A percentile compares a stretch with the other conserved stretches of the same genome.
phyloP scores from a whole-genome alignment of 2,113 vertebrate species.

The Dryoscopus gambensis region DNA sequence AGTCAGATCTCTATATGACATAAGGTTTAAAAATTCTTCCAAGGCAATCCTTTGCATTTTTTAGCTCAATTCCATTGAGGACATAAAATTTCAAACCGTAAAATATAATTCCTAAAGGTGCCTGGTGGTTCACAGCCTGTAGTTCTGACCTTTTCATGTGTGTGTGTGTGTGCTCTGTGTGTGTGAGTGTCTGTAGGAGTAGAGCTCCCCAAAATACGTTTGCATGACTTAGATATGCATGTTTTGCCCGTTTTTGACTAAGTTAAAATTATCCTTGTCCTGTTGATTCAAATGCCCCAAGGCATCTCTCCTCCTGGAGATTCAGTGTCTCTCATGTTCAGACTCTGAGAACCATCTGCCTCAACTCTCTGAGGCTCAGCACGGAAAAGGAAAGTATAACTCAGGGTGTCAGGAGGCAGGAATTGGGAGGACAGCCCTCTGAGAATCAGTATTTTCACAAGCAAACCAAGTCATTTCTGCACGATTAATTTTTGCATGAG shows the following conservation, averaged over 20 bases:
- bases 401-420: background rate
- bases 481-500: background rate
- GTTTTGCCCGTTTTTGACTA: background rate
- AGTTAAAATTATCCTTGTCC: background rate
- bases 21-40: background rate
- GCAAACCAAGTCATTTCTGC: background rate
- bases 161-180: background rate
- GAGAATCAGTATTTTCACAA: background rate
- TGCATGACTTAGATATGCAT: fast-evolving
- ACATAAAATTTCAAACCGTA: background rate
- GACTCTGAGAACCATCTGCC: background rate
- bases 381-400: background rate
- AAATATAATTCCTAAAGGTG: background rate
- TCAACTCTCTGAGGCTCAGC: background rate
- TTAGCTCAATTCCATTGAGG: background rate
- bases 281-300: background rate
- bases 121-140: background rate
- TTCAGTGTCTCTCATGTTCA: background rate
- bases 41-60: background rate
- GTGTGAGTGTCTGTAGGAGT: too few species aligned
- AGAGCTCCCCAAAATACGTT: background rate
- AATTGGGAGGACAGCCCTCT: background rate
- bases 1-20: background rate
- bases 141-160: background rate
- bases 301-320: background rate